Conservation (phyloP, 2,888 invertebrate genomes). For the Synergus japonicus region DNA sequence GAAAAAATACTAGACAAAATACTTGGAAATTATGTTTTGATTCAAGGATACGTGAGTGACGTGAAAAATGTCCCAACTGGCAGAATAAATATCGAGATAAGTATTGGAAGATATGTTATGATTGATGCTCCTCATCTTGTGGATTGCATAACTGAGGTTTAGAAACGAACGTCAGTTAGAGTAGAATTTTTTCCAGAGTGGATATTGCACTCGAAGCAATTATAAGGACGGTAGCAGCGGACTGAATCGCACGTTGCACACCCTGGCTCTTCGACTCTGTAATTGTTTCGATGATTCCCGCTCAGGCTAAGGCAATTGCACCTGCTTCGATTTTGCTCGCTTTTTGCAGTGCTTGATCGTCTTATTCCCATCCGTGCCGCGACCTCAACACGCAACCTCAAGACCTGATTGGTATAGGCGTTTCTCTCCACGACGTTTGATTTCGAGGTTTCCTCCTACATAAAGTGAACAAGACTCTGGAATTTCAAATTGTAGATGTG, state of each 20-base stretch:
- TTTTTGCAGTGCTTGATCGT: constrained; percentile 67
- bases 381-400: constrained; percentile 69
- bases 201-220: constrained; percentile 41
- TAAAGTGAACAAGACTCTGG: not conserved
- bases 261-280: constrained; percentile 49
- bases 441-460: constrained; percentile 6
- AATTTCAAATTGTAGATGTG: not conserved
- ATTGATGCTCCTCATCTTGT: not conserved
- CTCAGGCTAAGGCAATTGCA: constrained; percentile 66
- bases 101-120: not conserved
- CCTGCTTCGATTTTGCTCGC: constrained; percentile 71
- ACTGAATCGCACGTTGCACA: constrained; percentile 35
- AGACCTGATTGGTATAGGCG: constrained; percentile 62
- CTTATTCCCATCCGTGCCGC: constrained; percentile 61
- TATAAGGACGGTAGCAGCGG: constrained; percentile 46
- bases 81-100: too few relatives aligned
- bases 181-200: not conserved
- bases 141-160: not conserved
- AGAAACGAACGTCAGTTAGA: constrained; percentile 9
- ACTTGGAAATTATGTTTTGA: too few relatives aligned
- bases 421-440: constrained; percentile 27
- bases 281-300: constrained; percentile 72
- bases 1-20: too few relatives aligned
- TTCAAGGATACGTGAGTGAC: too few relatives aligned
- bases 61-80: too few relatives aligned